Evolutionary conservation across 1,140 invertebrate genomes (phyloP).

Genomic region (Scaptomyza pallida): DNA sequence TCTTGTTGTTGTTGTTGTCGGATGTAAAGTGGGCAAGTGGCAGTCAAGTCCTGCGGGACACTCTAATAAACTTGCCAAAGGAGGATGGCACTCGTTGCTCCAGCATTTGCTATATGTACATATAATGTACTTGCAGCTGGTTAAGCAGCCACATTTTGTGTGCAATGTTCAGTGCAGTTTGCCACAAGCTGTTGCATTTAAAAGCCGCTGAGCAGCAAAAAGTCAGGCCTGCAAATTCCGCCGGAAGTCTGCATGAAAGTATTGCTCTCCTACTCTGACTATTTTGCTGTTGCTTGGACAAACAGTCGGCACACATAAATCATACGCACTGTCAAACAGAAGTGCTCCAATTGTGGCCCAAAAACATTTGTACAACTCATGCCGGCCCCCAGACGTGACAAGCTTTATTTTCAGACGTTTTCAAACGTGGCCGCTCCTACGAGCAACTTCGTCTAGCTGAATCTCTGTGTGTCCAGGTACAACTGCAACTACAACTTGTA

Average conservation of each 20-base stretch:
- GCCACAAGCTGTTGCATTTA: constrained; percentile 76
- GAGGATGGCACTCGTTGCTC: constrained; percentile 1
- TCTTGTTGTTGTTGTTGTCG: constrained; percentile 37
- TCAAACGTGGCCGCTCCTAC: constrained; percentile 68
- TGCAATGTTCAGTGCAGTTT: constrained; percentile 32
- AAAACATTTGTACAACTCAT: constrained; percentile 78
- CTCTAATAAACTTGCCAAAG: constrained; percentile 66
- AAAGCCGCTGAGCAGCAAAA: constrained; percentile 64
- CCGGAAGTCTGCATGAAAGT: constrained; percentile 70
- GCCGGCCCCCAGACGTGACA: constrained; percentile 61
- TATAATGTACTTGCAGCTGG: constrained; percentile 10
- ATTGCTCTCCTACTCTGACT: not conserved
- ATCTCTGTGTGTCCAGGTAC: constrained; percentile 37
- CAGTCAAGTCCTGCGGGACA: constrained; percentile 69
- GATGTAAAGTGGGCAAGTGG: constrained; percentile 66
- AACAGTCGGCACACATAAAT: constrained; percentile 70
- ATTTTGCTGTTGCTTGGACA: constrained; percentile 6
- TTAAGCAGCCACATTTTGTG: constrained; percentile 34
- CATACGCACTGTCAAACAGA: constrained; percentile 81
- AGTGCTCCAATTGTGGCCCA: constrained; percentile 81
- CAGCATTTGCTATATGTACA: too few relatives aligned
- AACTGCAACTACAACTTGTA: constrained; percentile 67
- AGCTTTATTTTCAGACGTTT: constrained; percentile 61
- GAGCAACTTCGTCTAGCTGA: constrained; percentile 20
- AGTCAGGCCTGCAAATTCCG: constrained; percentile 76